These are phyloP conservation scores for Apodemia hepburni DNA, from an alignment of 2,888 invertebrate genomes.

Conservation along the genomic window DNA sequence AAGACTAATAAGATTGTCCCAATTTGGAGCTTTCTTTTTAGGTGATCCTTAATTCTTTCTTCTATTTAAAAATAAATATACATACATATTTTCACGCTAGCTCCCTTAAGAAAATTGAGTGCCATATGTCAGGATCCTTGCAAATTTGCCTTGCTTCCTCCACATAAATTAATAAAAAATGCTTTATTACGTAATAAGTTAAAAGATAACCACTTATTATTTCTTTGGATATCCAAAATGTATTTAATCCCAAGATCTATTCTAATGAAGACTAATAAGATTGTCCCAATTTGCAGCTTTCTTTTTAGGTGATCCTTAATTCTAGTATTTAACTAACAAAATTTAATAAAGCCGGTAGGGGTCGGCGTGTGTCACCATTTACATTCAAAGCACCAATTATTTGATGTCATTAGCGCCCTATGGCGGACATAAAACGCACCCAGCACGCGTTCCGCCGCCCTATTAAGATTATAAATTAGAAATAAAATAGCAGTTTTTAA, in stretches of 20 bases:
- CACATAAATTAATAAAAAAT: no score
- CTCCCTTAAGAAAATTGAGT: no score
- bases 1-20: background rate
- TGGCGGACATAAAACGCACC: conserved; percentile 74
- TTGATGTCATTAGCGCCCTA: conserved; percentile 77
- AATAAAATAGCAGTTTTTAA: conserved; percentile 69
- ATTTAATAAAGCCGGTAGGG: conserved; percentile 68
- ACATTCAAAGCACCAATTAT: conserved; percentile 80
- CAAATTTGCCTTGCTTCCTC: no score
- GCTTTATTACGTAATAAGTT: background rate
- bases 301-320: conserved; percentile 15
- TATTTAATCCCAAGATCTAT: background rate
- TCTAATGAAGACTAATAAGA: background rate
- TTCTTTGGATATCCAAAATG: background rate
- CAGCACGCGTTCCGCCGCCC: conserved; percentile 55
- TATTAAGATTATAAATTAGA: conserved; percentile 71
- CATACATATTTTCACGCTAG: no score
- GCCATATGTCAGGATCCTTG: no score
- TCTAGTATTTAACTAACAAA: conserved; percentile 35
- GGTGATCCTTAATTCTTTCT: conserved; percentile 21
- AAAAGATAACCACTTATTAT: background rate
- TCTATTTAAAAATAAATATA: no score
- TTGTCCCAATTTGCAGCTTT: background rate
- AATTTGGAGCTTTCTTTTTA: background rate
- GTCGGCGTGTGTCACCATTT: conserved; percentile 72